A percentile compares a stretch with the other conserved stretches of the same genome.
These are phyloP conservation scores for Cephus cinctus DNA, from an alignment of 1,140 invertebrate species.

Conservation along the genomic window DNA sequence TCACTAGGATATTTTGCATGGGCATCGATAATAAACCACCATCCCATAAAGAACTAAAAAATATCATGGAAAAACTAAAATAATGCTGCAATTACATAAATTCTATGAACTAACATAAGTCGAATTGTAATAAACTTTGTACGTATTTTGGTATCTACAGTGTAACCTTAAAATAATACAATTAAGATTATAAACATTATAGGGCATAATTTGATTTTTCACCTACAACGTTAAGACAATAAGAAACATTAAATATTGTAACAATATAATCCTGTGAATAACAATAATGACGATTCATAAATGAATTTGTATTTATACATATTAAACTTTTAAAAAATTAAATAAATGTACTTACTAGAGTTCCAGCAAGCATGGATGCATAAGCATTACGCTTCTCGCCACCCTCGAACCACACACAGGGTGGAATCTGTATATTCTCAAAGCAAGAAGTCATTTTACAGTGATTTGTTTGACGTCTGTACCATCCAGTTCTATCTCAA, in stretches of 20 bases:
- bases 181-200: too few species aligned
- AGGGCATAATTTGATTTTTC: background rate
- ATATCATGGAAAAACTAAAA: conserved; percentile 25
- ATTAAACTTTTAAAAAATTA: too few species aligned
- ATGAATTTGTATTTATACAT: too few species aligned
- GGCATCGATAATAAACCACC: conserved; percentile 98
- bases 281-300: conserved; percentile 2
- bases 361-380: conserved; percentile 78
- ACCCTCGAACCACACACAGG: conserved; percentile 65
- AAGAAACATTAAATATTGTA: conserved; percentile 2
- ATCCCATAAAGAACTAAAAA: conserved; percentile 89
- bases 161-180: too few species aligned
- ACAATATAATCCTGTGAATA: conserved; percentile 9
- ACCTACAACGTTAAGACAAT: conserved; percentile 3
- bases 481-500: too few species aligned
- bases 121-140: too few species aligned
- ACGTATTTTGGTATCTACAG: background rate
- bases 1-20: conserved; percentile 75
- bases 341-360: conserved; percentile 80
- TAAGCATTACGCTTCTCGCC: conserved; percentile 80
- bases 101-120: background rate
- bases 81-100: conserved; percentile 3
- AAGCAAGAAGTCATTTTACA: conserved; percentile 51
- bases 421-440: conserved; percentile 56
- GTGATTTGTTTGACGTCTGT: too few species aligned